Base-by-base conservation (phyloP, 2,888 invertebrate species). In the Miltochrista miniata region DNA sequence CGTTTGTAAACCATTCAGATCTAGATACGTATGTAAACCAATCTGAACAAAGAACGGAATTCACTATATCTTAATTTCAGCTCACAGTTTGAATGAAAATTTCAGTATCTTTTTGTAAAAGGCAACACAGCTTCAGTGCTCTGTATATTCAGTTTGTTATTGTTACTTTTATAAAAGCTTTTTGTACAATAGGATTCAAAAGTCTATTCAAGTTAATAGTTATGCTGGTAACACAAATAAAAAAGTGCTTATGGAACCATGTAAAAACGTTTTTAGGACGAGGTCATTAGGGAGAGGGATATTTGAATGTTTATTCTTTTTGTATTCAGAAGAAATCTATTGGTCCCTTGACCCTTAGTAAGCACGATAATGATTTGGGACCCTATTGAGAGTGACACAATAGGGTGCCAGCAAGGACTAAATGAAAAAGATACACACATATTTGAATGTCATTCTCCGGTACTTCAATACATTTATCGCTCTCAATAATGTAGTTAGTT, bases 301-400 rank as follows among this genome's bases (percentile, higher is more conserved):
- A 39, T 59, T 57, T 55, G 48, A 60, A 68, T 56, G 56, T 56
- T 68, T 58, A 37, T 12, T 34, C 48, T 39, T 12, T 46, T 51
- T 36, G 54, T 50, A 54, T 58, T 37, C 42, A 43, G 45, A 60
- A 57, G 51, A 53, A 57, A 60, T 58, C 45, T 54, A 62, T 58
- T 61, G 45, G 53, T 53, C 46, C 50, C 51, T 24, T 24, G 18
- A 24, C 5, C 18, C 18, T 31, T 36, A 41, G 51, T 54, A 48
- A 50, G 50, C 51, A 61, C 41, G 39, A 43, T 40, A 51, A 30
- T 53, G 42, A 50, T 52, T 61, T 54, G 51, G 44, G 49, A 57
- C 50, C 61, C 51, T 68, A 73, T 72, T 71, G 68, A 66, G 66
- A 62, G 60, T 62, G 54, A 54, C 63, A 75, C 70, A 73, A 75